phyloP scores from a whole-genome alignment of 2,113 vertebrate genomes.

The Syrrhaptes paradoxus region DNA sequence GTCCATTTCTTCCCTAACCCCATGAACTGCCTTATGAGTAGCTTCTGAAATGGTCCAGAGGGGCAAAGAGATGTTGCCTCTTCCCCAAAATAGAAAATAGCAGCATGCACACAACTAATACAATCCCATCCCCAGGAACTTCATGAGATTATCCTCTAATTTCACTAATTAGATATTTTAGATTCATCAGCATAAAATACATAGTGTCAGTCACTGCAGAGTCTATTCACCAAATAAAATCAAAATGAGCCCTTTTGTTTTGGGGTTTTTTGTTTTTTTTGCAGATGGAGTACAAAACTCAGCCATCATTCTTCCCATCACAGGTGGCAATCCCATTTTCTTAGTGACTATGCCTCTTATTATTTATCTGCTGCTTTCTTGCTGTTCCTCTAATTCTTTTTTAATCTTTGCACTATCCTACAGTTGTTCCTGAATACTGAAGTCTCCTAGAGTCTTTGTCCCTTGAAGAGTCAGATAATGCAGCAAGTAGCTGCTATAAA shows the following conservation, averaged over 20 bases:
- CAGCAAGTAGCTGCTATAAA: background rate
- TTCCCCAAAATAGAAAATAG: background rate
- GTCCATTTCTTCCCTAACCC: background rate
- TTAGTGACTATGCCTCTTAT: background rate
- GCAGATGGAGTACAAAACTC: background rate
- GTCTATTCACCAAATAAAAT: background rate
- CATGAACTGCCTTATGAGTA: background rate
- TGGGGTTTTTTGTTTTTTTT: background rate
- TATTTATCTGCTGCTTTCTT: background rate
- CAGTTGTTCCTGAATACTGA: background rate
- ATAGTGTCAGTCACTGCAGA: background rate
- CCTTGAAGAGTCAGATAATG: background rate
- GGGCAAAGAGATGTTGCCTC: background rate
- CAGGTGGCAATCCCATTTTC: background rate
- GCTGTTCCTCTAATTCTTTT: slow-evolving; percentile 12
- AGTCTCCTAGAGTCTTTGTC: background rate
- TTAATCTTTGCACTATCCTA: background rate
- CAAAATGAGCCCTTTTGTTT: background rate
- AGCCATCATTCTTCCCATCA: background rate
- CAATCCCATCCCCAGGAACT: background rate
- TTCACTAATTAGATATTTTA: background rate
- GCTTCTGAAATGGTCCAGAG: background rate
- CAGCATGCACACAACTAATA: background rate
- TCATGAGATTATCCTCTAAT: background rate
- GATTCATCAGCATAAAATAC: background rate